Conservation (phyloP, 2,888 invertebrate species). For the Campaea margaritaria region DNA sequence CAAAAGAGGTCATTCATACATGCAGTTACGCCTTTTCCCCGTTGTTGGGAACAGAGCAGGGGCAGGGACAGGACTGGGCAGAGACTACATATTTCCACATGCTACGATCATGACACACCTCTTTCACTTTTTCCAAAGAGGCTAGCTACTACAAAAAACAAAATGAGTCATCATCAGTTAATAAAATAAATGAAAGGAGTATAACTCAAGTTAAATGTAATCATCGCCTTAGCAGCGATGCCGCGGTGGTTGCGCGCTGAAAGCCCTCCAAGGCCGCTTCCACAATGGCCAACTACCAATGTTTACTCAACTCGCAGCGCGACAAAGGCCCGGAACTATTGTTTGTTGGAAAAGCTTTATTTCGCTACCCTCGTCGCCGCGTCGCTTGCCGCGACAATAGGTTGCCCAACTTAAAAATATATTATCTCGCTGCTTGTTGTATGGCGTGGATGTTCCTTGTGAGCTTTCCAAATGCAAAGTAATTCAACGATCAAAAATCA, state of each 20-base stretch:
- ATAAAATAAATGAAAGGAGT: not conserved
- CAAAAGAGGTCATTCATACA: no score
- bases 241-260: slow-evolving; percentile 43
- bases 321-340: slow-evolving; percentile 85
- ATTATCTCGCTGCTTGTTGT: slow-evolving; percentile 71
- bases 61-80: no score
- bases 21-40: no score
- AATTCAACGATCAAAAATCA: no score
- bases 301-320: slow-evolving; percentile 80
- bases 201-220: slow-evolving; percentile 14
- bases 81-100: no score
- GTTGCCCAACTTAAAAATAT: slow-evolving; percentile 85
- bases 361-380: slow-evolving; percentile 80
- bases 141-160: no score
- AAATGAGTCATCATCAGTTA: no score
- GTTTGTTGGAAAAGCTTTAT: slow-evolving; percentile 85
- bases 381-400: slow-evolving; percentile 79
- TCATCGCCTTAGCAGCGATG: slow-evolving; percentile 36
- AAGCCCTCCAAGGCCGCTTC: slow-evolving; percentile 50
- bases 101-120: no score
- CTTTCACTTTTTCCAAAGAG: no score
- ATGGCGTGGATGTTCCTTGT: slow-evolving; percentile 49
- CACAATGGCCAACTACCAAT: slow-evolving; percentile 82
- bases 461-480: not conserved
- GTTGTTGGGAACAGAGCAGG: no score